These are phyloP conservation scores for Nestor notabilis DNA, from an alignment of 2,113 vertebrate genomes.

Conservation along the genomic window DNA sequence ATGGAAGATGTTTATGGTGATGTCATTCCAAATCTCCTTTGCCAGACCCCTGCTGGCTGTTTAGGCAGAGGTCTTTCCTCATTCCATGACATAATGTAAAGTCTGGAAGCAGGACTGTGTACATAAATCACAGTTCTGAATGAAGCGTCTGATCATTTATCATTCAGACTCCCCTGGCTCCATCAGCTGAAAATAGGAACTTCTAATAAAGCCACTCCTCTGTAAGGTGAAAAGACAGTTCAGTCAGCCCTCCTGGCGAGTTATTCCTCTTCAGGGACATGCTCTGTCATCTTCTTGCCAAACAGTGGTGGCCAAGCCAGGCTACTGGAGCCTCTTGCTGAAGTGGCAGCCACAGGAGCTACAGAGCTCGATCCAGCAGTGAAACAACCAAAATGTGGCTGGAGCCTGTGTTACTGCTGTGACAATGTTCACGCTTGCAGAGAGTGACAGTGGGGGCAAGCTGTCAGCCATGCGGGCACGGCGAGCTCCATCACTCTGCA, in stretches of 20 bases:
- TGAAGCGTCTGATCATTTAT: background rate
- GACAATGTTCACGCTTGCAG: fast-evolving
- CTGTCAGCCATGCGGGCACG: background rate
- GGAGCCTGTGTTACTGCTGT: background rate
- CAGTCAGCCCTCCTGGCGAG: background rate
- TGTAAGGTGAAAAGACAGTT: background rate
- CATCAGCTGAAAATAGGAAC: background rate
- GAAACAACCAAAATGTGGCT: background rate
- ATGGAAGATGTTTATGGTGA: background rate
- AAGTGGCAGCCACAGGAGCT: background rate
- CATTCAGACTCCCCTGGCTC: background rate
- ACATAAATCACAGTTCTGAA: background rate
- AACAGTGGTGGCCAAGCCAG: background rate
- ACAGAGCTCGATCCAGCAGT: background rate
- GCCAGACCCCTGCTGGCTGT: background rate
- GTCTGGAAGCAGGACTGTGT: background rate
- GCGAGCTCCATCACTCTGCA: background rate
- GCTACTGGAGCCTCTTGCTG: background rate
- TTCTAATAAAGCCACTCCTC: background rate
- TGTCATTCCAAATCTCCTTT: background rate
- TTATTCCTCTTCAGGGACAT: background rate
- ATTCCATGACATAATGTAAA: background rate
- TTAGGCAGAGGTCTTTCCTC: background rate
- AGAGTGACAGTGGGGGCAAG: background rate
- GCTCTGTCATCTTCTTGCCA: background rate